A percentile compares a stretch with the other conserved stretches of the same genome.
Conservation (phyloP, 2,113 vertebrate species). For the Heteronetta atricapilla region DNA sequence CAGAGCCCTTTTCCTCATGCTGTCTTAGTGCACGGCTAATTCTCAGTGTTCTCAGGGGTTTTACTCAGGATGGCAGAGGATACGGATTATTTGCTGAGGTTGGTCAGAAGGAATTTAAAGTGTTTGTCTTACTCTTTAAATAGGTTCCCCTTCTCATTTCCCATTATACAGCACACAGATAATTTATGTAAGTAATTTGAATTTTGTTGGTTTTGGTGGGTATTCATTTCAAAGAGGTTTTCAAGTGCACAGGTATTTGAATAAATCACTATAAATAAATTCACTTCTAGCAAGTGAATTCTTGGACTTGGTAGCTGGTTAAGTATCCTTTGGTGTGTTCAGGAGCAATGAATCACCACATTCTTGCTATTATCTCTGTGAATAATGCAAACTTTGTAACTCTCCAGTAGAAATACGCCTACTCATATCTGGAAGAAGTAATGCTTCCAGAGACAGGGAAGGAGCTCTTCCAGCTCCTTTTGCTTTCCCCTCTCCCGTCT, state of each 20-base stretch:
- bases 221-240: neutral
- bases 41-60: neutral
- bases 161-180: neutral
- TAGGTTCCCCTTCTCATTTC: neutral
- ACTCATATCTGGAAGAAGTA: neutral
- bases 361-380: neutral
- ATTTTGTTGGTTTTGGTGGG: neutral
- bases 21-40: neutral
- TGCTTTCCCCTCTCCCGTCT: neutral
- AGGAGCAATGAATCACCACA: constrained; percentile 12
- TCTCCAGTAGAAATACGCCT: neutral
- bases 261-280: neutral
- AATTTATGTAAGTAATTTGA: neutral
- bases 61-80: neutral
- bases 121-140: constrained; percentile 33
- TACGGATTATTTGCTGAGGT: constrained; percentile 39
- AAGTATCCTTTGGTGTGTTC: neutral
- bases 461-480: neutral
- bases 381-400: neutral
- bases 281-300: neutral
- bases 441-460: neutral
- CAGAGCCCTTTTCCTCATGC: neutral
- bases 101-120: constrained; percentile 44
- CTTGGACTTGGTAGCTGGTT: neutral
- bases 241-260: neutral